A percentile compares a stretch with the other conserved stretches of the same genome.
These are phyloP conservation scores for Morus bassanus DNA, from an alignment of 2,797 vertebrate species.

Conservation along the genomic window DNA sequence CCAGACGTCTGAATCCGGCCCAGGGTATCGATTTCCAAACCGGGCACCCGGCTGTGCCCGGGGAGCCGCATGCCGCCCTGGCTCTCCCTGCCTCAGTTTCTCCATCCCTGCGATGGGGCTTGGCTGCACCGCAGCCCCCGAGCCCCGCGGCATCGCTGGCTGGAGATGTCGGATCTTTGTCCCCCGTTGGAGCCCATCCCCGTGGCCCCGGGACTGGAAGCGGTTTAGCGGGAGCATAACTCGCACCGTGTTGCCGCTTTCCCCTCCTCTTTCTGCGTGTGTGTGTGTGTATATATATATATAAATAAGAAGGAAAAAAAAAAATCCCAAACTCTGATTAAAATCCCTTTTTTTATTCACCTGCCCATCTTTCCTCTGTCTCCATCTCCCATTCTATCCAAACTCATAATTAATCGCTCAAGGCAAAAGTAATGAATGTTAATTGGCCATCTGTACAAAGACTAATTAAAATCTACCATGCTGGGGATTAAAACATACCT, in stretches of 20 bases:
- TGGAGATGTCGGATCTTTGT: background rate
- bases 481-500: conserved; percentile 85
- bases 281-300: background rate
- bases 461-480: conserved; percentile 91
- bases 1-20: rapidly evolving
- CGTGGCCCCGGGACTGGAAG: background rate
- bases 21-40: rapidly evolving
- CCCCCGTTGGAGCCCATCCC: background rate
- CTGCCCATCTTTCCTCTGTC: conserved; percentile 80
- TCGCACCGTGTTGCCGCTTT: background rate
- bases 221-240: background rate
- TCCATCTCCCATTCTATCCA: conserved; percentile 80
- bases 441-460: conserved; percentile 91
- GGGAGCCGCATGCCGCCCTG: too few species aligned
- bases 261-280: conserved; percentile 24
- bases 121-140: rapidly evolving
- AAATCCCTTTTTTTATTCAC: conserved; percentile 76
- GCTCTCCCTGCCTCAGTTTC: background rate
- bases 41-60: rapidly evolving
- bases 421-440: conserved; percentile 90
- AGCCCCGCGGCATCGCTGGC: rapidly evolving
- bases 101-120: background rate
- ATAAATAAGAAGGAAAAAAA: background rate
- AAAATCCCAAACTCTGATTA: conserved; percentile 72
- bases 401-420: conserved; percentile 87